Evolutionary conservation across 2,113 vertebrate species (phyloP).

Genomic region (Nothoprocta perdicaria): DNA sequence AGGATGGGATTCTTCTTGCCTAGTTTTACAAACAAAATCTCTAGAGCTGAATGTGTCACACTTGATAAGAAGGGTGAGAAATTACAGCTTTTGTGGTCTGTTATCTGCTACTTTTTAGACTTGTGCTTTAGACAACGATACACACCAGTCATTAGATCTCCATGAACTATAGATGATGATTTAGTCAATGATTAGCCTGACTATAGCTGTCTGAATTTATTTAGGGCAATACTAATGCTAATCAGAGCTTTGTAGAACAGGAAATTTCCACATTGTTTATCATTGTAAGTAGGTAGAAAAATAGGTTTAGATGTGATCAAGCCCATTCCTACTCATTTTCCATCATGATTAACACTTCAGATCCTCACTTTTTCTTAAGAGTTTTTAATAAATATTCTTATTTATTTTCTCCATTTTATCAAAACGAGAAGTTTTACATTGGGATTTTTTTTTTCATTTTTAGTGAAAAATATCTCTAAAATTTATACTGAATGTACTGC

Average conservation of each 20-base stretch:
- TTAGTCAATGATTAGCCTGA: background rate
- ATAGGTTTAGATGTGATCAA: background rate
- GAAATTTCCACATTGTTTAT: background rate
- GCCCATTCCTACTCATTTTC: background rate
- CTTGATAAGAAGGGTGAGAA: background rate
- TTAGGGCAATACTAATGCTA: background rate
- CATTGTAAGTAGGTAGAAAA: background rate
- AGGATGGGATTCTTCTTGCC: background rate
- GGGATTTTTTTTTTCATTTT: background rate
- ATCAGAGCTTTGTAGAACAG: background rate
- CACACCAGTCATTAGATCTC: background rate
- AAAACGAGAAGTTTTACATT: background rate
- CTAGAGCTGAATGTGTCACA: accelerated
- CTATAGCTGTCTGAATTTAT: background rate
- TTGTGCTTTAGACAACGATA: background rate
- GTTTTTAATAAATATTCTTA: background rate
- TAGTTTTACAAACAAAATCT: background rate
- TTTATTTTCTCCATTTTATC: background rate
- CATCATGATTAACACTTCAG: background rate
- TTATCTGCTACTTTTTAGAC: background rate
- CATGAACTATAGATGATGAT: background rate
- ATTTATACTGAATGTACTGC: background rate
- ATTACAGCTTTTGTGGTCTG: accelerated
- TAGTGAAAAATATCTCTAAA: background rate
- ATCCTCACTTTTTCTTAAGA: background rate